Conservation (phyloP, 2,888 invertebrate species). For the Ochlodes sylvanus region DNA sequence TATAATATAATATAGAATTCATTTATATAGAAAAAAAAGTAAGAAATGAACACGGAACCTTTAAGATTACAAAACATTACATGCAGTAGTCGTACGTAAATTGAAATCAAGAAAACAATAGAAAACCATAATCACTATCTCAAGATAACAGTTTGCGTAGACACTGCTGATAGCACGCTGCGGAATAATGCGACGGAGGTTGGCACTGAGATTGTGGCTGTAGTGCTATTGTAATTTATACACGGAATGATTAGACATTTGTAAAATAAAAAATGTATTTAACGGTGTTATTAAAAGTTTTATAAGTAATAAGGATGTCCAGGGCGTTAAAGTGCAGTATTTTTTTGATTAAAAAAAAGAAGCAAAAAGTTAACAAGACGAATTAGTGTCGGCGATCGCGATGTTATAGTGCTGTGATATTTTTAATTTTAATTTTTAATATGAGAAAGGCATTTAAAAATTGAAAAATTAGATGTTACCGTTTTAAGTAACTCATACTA, state of each 20-base stretch:
- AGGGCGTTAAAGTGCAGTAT: too few species aligned
- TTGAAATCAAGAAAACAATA: slow-evolving; percentile 44
- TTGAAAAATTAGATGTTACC: neutral
- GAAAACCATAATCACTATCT: slow-evolving; percentile 42
- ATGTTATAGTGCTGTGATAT: too few species aligned
- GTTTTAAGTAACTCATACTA: neutral
- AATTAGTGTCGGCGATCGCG: too few species aligned
- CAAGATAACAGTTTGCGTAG: slow-evolving; percentile 43
- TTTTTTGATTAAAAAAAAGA: too few species aligned
- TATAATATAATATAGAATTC: too few species aligned
- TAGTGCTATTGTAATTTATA: neutral
- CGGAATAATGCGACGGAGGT: neutral
- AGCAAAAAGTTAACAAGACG: too few species aligned
- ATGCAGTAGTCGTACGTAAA: slow-evolving; percentile 2
- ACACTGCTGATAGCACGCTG: slow-evolving; percentile 10
- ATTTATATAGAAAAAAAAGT: too few species aligned
- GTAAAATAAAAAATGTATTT: too few species aligned
- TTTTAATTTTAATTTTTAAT: too few species aligned
- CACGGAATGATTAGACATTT: neutral
- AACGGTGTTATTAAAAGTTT: too few species aligned
- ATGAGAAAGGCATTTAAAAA: neutral
- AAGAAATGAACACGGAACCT: slow-evolving; percentile 8
- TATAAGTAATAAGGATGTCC: too few species aligned
- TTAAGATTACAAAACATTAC: slow-evolving; percentile 2
- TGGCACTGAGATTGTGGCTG: neutral